These are phyloP conservation scores for Aspidiotus destructor DNA, from an alignment of 2,888 invertebrate genomes.

Conservation along the genomic window DNA sequence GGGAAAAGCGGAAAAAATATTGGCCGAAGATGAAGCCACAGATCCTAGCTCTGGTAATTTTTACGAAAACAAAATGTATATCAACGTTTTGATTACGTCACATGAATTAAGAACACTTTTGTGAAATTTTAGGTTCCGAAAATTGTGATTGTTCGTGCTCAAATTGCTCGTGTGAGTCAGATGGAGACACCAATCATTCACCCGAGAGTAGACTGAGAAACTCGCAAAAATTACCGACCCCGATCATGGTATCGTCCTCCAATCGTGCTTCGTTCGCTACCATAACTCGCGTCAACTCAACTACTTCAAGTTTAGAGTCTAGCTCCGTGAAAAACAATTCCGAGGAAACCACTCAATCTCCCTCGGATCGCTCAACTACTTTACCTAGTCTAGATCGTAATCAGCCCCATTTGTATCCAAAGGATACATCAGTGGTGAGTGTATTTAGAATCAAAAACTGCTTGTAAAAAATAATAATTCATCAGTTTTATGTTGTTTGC, in stretches of 20 bases:
- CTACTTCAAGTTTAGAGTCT: background rate
- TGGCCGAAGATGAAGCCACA: slow-evolving; percentile 35
- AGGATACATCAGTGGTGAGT: background rate
- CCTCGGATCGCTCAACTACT: background rate
- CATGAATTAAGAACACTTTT: background rate
- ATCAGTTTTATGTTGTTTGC: background rate
- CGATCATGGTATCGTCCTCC: background rate
- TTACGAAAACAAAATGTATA: background rate
- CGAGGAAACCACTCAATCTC: background rate
- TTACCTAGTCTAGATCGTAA: background rate
- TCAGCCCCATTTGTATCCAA: background rate
- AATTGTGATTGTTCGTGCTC: slow-evolving; percentile 52
- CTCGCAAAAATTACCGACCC: background rate
- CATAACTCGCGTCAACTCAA: slow-evolving; percentile 11
- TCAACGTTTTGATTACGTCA: background rate
- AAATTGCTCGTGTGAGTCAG: slow-evolving; percentile 55
- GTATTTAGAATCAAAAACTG: background rate
- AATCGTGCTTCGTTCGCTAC: slow-evolving; percentile 13
- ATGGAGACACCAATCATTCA: background rate
- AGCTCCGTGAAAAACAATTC: background rate
- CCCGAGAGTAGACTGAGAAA: no score
- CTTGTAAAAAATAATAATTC: background rate
- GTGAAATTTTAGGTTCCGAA: slow-evolving; percentile 18
- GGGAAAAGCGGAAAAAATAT: slow-evolving; percentile 50
- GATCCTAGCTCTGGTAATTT: slow-evolving; percentile 36